Conservation (phyloP, 2,113 vertebrate species). For the Drymodes brunneopygia region DNA sequence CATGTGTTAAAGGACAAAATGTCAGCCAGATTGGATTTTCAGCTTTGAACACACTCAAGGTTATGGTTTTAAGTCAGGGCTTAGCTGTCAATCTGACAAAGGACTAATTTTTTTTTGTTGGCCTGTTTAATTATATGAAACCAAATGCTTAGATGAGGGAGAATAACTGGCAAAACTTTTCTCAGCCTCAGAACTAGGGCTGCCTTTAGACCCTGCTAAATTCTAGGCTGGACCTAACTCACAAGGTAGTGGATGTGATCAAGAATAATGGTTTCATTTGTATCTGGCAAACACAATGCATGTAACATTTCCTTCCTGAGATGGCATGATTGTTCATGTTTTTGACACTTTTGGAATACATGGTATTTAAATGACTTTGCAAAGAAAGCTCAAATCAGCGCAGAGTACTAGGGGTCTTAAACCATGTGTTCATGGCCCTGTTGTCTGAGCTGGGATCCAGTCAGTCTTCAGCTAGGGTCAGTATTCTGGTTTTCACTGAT, state of each 20-base stretch:
- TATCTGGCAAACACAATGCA: neutral
- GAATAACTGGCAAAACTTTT: neutral
- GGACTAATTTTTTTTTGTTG: neutral
- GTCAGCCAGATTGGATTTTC: conserved; percentile 13
- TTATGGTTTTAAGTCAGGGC: neutral
- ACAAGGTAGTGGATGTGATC: neutral
- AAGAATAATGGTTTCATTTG: neutral
- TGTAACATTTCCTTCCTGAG: neutral
- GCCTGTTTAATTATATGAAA: neutral
- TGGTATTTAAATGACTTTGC: neutral
- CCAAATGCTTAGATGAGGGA: neutral
- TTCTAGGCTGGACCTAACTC: neutral
- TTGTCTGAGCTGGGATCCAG: neutral
- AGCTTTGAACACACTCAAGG: neutral
- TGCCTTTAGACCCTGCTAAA: neutral
- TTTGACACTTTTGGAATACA: neutral
- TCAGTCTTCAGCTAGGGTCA: neutral
- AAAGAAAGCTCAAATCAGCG: neutral
- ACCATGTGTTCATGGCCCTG: neutral
- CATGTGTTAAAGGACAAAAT: conserved; percentile 32
- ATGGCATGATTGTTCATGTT: neutral
- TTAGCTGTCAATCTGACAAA: conserved; percentile 2
- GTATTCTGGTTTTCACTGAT: neutral
- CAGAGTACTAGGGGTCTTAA: neutral
- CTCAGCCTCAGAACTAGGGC: neutral